A percentile compares a stretch with the other conserved stretches of the same genome.
phyloP scores from a whole-genome alignment of 2,888 invertebrate species.

The Cephus nigrinus region DNA sequence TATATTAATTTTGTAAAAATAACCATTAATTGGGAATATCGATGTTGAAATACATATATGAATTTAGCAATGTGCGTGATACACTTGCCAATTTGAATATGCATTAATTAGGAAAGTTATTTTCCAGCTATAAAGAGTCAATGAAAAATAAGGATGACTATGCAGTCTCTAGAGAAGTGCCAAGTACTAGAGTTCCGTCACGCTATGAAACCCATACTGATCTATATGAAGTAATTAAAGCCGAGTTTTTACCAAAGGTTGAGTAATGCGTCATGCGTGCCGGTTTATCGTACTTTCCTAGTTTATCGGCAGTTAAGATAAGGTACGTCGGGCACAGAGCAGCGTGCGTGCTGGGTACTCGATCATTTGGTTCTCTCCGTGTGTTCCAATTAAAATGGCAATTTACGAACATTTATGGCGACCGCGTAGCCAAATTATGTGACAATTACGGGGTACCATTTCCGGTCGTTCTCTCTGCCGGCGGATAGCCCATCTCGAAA shows the following conservation, averaged over 20 bases:
- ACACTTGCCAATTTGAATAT: no score
- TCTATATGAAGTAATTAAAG: no score
- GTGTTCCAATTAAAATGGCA: slow-evolving; percentile 41
- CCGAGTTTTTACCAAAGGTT: slow-evolving; percentile 18
- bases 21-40: no score
- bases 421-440: slow-evolving; percentile 31
- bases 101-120: no score
- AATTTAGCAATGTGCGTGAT: no score
- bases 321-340: slow-evolving; percentile 22
- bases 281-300: slow-evolving; percentile 29
- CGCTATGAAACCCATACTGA: not conserved
- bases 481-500: no score
- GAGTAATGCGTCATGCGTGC: not conserved
- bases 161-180: no score
- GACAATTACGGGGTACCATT: slow-evolving; percentile 34
- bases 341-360: slow-evolving; percentile 10
- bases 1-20: no score
- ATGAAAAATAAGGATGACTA: no score
- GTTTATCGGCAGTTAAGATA: slow-evolving; percentile 36
- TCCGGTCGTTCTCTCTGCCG: no score
- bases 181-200: slow-evolving; percentile 13
- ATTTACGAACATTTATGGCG: slow-evolving; percentile 38
- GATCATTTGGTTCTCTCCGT: slow-evolving; percentile 6
- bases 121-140: no score
- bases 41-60: no score